phyloP scores from a whole-genome alignment of 2,113 vertebrate species.

The Stegostoma tigrinum region DNA sequence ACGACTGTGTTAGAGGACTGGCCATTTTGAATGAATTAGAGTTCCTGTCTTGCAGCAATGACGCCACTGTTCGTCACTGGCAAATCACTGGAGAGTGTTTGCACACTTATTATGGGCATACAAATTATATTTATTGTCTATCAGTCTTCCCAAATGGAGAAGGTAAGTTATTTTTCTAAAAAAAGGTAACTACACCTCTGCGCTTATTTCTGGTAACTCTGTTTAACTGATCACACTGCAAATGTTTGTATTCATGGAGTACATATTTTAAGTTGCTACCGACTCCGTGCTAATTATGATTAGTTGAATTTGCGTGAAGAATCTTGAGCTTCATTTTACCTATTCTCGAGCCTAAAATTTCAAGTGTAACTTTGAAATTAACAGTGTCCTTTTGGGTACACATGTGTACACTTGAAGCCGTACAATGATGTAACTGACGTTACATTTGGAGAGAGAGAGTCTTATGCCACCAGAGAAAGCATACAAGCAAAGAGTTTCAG shows the following conservation, averaged over 20 bases:
- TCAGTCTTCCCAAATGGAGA: conserved; percentile 76
- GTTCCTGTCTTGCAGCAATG: conserved; percentile 97
- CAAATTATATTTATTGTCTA: conserved; percentile 94
- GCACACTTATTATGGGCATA: conserved; percentile 85
- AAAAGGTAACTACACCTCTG: background rate
- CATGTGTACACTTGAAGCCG: background rate
- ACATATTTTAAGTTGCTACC: background rate
- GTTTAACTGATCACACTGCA: background rate
- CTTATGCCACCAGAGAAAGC: background rate
- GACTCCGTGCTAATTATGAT: background rate
- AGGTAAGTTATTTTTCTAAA: conserved; percentile 57
- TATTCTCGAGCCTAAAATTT: background rate
- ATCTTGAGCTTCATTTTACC: background rate
- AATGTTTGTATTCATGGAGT: background rate
- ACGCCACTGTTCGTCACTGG: conserved; percentile 85
- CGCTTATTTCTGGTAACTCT: background rate
- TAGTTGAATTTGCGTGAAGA: background rate
- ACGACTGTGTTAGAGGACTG: conserved; percentile 90
- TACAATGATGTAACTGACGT: background rate
- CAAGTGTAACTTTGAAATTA: background rate
- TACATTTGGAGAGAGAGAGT: background rate
- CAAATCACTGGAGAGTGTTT: conserved; percentile 83
- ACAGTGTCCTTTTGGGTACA: background rate
- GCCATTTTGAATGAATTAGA: conserved; percentile 78
- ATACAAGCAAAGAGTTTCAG: background rate